Evolutionary conservation across 1,140 invertebrate genomes (phyloP).

Genomic region (Pristionchus pacificus): DNA sequence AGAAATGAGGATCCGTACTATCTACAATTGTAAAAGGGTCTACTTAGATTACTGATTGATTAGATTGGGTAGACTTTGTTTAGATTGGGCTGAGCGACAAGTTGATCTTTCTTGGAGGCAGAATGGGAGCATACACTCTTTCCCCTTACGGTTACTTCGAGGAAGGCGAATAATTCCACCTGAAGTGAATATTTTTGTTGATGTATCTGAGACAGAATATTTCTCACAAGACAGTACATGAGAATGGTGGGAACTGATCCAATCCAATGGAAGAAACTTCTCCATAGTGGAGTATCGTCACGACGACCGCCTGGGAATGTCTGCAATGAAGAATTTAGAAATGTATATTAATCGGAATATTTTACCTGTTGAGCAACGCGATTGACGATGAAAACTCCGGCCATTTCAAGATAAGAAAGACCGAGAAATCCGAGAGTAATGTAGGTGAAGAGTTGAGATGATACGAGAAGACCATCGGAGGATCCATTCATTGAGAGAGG

Average conservation of each 20-base stretch:
- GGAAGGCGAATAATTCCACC: constrained; percentile 36
- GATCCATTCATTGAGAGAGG: no score
- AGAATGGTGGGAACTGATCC: constrained; percentile 31
- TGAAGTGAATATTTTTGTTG: background rate
- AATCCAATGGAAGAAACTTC: constrained; percentile 38
- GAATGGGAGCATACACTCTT: constrained; percentile 40
- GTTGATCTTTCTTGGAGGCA: constrained; percentile 40
- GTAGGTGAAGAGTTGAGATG: no score
- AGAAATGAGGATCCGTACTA: no score
- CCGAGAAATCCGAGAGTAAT: constrained; percentile 28
- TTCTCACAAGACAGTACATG: constrained; percentile 29
- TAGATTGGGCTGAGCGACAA: no score
- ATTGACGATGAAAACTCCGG: constrained; percentile 36
- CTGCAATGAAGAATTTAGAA: constrained; percentile 6
- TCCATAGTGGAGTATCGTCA: constrained; percentile 31
- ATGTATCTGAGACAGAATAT: background rate
- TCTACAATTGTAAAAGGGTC: no score
- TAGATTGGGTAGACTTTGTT: no score
- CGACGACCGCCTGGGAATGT: constrained; percentile 22
- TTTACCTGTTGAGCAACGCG: constrained; percentile 26
- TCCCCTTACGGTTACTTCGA: constrained; percentile 38
- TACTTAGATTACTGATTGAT: no score
- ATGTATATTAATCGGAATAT: background rate
- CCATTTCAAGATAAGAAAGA: constrained; percentile 37
- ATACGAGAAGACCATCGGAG: no score